Percentiles rank a stretch among this genome's conserved stretches.
Conservation (phyloP, 1,140 invertebrate genomes). For the Drosophila prosaltans region DNA sequence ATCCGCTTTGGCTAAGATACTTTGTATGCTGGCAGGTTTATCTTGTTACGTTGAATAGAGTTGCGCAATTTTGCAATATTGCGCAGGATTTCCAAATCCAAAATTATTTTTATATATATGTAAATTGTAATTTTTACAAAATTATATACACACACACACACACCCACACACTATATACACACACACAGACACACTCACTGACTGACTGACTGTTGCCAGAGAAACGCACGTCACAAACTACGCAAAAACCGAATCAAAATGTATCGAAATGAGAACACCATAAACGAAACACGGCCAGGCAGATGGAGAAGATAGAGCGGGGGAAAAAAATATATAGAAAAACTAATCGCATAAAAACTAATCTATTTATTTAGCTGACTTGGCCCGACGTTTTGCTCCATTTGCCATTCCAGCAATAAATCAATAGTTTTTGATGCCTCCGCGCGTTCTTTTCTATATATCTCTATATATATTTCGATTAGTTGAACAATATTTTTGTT, state of each 20-base stretch:
- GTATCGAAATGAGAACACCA: not conserved
- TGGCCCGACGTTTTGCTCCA: slow-evolving; percentile 31
- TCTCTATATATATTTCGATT: slow-evolving; percentile 33
- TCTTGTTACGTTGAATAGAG: not conserved
- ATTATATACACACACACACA: not conserved
- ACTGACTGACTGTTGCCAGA: slow-evolving; percentile 9
- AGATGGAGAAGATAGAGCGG: not conserved
- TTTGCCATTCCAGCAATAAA: slow-evolving; percentile 68
- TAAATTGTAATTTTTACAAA: slow-evolving; percentile 12
- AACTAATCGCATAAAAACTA: slow-evolving; percentile 57
- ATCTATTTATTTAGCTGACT: slow-evolving; percentile 76
- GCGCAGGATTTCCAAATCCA: slow-evolving; percentile 6
- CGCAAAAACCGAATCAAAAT: slow-evolving; percentile 39
- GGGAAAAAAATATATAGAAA: not conserved
- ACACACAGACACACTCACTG: slow-evolving; percentile 21
- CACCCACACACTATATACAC: slow-evolving; percentile 21
- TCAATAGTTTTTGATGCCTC: slow-evolving; percentile 68
- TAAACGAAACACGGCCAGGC: slow-evolving; percentile 1
- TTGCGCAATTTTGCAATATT: slow-evolving; percentile 1
- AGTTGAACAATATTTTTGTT: slow-evolving; percentile 32
- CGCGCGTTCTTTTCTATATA: not conserved
- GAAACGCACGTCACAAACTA: slow-evolving; percentile 63
- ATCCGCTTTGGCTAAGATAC: slow-evolving; percentile 5
- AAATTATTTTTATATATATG: not conserved
- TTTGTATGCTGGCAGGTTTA: slow-evolving; percentile 18